phyloP scores from a whole-genome alignment of 2,113 vertebrate species.

The mouse (Mus musculus) region GRCm39 chrX:11910501-11911000 shows the following conservation, averaged over 20 bases:
- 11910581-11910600: slow-evolving; percentile 92
- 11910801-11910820: slow-evolving; percentile 41
- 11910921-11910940: not conserved
- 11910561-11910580: slow-evolving; percentile 88
- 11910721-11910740: not conserved
- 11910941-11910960: not conserved
- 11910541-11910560: slow-evolving; percentile 89
- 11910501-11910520: slow-evolving; percentile 82
- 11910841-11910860: not conserved
- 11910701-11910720: not conserved
- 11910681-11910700: slow-evolving; percentile 74
- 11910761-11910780: slow-evolving; percentile 21
- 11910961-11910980: not conserved
- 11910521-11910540: slow-evolving; percentile 86
- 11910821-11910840: not conserved
- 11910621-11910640: slow-evolving; percentile 90
- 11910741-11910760: not conserved
- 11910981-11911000: not conserved
- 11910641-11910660: slow-evolving; percentile 84
- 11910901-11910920: not conserved
- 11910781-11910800: slow-evolving; percentile 54
- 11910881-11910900: not conserved
- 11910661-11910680: slow-evolving; percentile 79
- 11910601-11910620: slow-evolving; percentile 90
- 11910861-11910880: not conserved